Evolutionary conservation across 2,888 invertebrate genomes (phyloP), one percentile per base, ranked within the genome.

Genomic region (Anoplius nigerrimus): DNA sequence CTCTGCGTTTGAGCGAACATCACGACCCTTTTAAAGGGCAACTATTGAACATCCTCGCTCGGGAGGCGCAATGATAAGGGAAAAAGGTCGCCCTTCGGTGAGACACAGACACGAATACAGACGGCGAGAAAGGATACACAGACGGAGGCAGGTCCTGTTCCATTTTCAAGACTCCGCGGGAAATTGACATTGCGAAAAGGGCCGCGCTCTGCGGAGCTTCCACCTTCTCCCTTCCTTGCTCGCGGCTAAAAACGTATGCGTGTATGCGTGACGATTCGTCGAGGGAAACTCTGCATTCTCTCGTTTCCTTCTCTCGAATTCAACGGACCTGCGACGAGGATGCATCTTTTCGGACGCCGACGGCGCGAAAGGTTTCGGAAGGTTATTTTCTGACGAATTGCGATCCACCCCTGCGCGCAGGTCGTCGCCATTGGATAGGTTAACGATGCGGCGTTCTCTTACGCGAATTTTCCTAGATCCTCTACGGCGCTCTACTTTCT

Each of bases 111-210:
- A 61, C 13, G 34, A n/a, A 55, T 55, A 34, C n/a, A 55, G 16
- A 34, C 34, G 16, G n/a, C 8, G 18, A 55, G 24, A 34, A n/a
- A n/a, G 34, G 20, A 55, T 5, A 55, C 18, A 27, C 27, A 34
- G 27, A 24, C 18, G n/a, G 27, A 55, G 42, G 27, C 70, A 57
- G 57, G 67, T 69, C 67, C 72, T 70, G 62, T 75, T 72, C 11
- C 34, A 11, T 6, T 11, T 64, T 68, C 77, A 78, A 76, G 78
- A 80, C 81, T 79, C 69, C 80, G 77, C 78, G 80, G 80, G 80
- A 84, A 87, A 87, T 87, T 87, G 87, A 87, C 86, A 87, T 86
- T 78, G 81, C 82, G 80, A 82, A 76, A 81, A 82, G 81, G 82
- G 81, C 81, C 70, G 60, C 72, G 76, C 67, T 66, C 78, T 79